Evolutionary conservation across 2,113 vertebrate species (phyloP).

Genomic region (Tachysurus fulvidraco): DNA sequence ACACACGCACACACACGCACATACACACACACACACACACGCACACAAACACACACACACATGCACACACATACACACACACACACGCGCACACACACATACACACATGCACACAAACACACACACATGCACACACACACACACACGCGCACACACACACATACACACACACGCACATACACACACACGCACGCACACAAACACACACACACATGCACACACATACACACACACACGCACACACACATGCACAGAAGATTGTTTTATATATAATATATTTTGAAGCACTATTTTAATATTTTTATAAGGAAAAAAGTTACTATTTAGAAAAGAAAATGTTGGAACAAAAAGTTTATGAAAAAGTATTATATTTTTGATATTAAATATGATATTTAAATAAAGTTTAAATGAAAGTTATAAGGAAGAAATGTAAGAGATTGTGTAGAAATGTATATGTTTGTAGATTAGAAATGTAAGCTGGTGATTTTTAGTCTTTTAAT

Average conservation of each 20-base stretch:
- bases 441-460: too few relatives aligned
- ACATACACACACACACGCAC: too few relatives aligned
- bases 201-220: too few relatives aligned
- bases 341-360: background rate
- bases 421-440: background rate
- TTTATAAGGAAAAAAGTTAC: background rate
- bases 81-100: background rate
- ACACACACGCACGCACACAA: too few relatives aligned
- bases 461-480: too few relatives aligned
- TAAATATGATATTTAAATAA: background rate
- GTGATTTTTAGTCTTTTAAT: too few relatives aligned
- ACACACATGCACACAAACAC: background rate
- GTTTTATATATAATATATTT: too few relatives aligned
- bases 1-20: background rate
- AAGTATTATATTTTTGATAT: background rate
- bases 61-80: background rate
- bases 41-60: background rate
- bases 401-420: background rate
- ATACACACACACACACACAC: background rate
- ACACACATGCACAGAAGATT: too few relatives aligned
- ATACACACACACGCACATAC: too few relatives aligned
- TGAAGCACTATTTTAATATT: background rate
- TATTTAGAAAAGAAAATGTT: background rate
- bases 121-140: background rate
- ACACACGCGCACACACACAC: too few relatives aligned